Conservation (phyloP, 2,113 vertebrate species). For the Columba livia region DNA sequence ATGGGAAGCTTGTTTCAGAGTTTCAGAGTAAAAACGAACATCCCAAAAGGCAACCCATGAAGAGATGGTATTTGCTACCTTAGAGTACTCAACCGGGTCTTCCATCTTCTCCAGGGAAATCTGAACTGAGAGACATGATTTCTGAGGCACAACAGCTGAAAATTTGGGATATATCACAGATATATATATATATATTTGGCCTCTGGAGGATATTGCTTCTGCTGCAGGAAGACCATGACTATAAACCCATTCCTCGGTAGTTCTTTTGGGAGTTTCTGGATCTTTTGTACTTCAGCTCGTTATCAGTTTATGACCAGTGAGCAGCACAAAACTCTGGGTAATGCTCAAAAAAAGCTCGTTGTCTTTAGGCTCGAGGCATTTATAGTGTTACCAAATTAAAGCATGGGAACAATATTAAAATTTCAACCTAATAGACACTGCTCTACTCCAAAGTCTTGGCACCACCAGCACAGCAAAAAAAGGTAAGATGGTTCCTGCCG, state of each 20-base stretch:
- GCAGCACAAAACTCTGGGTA: not conserved
- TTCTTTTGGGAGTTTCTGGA: not conserved
- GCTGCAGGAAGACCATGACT: not conserved
- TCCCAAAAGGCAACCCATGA: not conserved
- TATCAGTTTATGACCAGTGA: not conserved
- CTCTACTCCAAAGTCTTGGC: not conserved
- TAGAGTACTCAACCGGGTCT: not conserved
- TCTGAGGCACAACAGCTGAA: accelerated
- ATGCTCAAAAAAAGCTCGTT: not conserved
- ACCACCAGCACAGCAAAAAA: accelerated
- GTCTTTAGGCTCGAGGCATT: not conserved
- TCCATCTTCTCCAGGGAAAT: not conserved
- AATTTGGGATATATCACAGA: not conserved
- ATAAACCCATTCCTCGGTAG: not conserved
- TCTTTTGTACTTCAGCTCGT: not conserved
- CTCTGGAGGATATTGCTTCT: not conserved
- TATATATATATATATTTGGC: not conserved
- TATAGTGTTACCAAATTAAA: not conserved
- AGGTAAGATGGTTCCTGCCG: accelerated
- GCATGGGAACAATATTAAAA: not conserved
- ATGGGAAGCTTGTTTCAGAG: not conserved
- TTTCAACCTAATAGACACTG: not conserved
- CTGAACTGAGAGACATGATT: accelerated
- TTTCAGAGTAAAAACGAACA: not conserved
- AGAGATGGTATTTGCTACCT: not conserved